Conservation (phyloP, 2,888 invertebrate species). For the Syritta pipiens region DNA sequence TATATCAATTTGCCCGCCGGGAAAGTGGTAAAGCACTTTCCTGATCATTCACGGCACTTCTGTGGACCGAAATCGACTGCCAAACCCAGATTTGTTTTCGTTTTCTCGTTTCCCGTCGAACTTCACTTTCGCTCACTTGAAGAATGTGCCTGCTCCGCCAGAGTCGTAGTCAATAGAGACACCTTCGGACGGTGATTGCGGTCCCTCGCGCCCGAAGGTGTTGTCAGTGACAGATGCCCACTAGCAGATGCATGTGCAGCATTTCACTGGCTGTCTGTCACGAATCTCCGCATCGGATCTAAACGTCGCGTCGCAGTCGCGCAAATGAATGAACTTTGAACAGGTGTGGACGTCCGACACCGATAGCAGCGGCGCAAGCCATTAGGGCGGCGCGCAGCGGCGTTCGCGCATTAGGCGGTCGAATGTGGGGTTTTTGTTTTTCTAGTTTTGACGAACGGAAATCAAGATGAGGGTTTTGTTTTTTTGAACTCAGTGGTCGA, state of each 20-base stretch:
- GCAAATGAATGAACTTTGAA: constrained; percentile 38
- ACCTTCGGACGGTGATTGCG: constrained; percentile 32
- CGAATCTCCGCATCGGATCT: constrained; percentile 36
- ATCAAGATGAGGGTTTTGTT: constrained; percentile 4
- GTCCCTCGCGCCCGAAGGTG: constrained; percentile 36
- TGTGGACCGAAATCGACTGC: constrained; percentile 30
- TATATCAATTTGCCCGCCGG: neutral
- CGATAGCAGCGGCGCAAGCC: constrained; percentile 11
- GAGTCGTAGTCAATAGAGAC: neutral
- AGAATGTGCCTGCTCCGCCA: constrained; percentile 20
- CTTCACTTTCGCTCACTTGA: constrained; percentile 61
- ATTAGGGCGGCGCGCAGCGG: no score
- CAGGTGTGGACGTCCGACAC: constrained; percentile 28
- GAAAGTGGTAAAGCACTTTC: constrained; percentile 28
- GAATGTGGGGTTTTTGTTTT: neutral
- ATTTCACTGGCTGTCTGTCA: constrained; percentile 39
- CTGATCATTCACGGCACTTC: no score
- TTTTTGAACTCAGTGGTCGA: constrained; percentile 17
- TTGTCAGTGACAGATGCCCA: constrained; percentile 38
- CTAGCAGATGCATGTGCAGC: constrained; percentile 32
- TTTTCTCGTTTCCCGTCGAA: constrained; percentile 24
- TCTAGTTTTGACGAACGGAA: constrained; percentile 6
- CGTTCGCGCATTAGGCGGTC: neutral
- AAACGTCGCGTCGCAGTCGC: constrained; percentile 12
- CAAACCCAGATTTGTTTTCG: constrained; percentile 52